These are phyloP conservation scores for Ataeniobius toweri DNA, from an alignment of 2,797 vertebrate species.

Conservation along the genomic window DNA sequence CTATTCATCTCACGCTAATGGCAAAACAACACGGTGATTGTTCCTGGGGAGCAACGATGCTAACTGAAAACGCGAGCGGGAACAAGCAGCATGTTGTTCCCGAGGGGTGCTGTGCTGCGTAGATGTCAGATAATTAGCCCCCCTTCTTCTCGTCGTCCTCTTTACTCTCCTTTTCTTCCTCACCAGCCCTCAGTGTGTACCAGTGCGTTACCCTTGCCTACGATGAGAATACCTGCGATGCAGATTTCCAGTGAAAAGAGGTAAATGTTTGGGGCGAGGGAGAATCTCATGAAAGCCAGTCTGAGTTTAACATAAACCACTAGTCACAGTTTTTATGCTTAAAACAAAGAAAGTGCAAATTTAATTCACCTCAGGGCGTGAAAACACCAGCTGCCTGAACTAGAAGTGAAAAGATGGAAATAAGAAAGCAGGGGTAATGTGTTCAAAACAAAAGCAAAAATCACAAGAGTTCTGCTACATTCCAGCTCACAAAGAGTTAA, in stretches of 20 bases:
- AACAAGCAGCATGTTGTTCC: conserved; percentile 82
- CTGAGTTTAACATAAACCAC: conserved; percentile 73
- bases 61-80: conserved; percentile 76
- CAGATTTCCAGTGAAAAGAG: conserved; percentile 38
- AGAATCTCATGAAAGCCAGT: conserved; percentile 58
- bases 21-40: conserved; percentile 83
- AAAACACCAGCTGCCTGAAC: conserved; percentile 35
- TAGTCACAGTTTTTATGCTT: conserved; percentile 47
- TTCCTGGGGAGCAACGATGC: conserved; percentile 75
- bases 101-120: conserved; percentile 74
- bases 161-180: conserved; percentile 2
- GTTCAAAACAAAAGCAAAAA: conserved; percentile 46
- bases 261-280: conserved; percentile 7
- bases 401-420: conserved; percentile 22
- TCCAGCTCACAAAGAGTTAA: conserved; percentile 50
- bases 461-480: conserved; percentile 23
- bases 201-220: conserved; percentile 38
- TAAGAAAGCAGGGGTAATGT: conserved; percentile 22
- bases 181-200: conserved; percentile 60
- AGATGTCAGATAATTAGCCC: conserved; percentile 82
- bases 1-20: conserved; percentile 82
- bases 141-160: conserved; percentile 33
- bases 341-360: conserved; percentile 68
- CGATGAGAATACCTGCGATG: conserved; percentile 73
- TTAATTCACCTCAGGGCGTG: conserved; percentile 41